Evolutionary conservation across 2,888 invertebrate species (phyloP), one percentile per base, ranked within the genome.

Genomic region (Dione juno): DNA sequence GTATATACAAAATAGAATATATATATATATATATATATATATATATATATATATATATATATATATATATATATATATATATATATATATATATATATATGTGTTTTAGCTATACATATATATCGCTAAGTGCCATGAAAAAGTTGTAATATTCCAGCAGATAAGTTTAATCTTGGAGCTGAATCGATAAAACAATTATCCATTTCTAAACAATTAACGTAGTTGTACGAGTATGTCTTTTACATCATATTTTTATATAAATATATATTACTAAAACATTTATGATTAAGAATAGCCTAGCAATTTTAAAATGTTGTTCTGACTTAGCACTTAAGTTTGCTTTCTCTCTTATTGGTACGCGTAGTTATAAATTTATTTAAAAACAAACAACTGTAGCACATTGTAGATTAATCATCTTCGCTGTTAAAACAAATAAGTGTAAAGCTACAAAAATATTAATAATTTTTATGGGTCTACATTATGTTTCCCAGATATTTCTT

Each of bases 341-440:
- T 92, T 92, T 92, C 91, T 84, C 91, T 87, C 86, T 92, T 91
- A 92, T 93, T 91, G 89, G 85, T 78, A 78, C 87, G 86, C 87
- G 89, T 89, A 87, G 86, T 87, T 87, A 88, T n/a, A n/a, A n/a
- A n/a, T n/a, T 90, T 85, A 88, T 87, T 88, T 87, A 85, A 83
- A 84, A 82, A 83, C 86, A 89, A 87, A 87, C 87, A 90, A 89
- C 89, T 88, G 90, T 89, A 90, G 88, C 89, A 90, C 88, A 87
- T 81, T 80, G 84, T 81, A 82, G 82, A 88, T 88, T 92, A 92
- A 92, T 92, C 90, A 87, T 90, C 92, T 92, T 91, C 91, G 82
- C 89, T 86, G 75, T 86, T 82, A 81, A 81, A 78, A 82, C 5
- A 28, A 28, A 28, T 28, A 28, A 28, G 28, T 28, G 5, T 3